Percentiles rank a stretch among this genome's conserved stretches.
Evolutionary conservation across 2,113 vertebrate genomes (phyloP).

Genomic region (Serinus canaria): DNA sequence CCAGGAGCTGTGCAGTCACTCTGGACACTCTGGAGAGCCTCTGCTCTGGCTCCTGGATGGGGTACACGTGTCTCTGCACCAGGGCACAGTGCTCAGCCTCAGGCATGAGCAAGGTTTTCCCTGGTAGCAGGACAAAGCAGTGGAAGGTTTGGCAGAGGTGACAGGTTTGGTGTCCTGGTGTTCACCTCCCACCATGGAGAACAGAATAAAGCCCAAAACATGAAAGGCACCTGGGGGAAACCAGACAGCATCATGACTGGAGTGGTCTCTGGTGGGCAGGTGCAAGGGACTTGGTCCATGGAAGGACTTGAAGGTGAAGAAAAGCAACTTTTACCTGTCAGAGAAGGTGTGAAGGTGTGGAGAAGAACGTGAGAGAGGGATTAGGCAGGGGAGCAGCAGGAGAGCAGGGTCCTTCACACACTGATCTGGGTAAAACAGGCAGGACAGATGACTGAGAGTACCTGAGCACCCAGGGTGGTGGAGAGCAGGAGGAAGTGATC

Average conservation of each 20-base stretch:
- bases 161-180: neutral
- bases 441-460: neutral
- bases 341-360: neutral
- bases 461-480: neutral
- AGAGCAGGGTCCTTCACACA: neutral
- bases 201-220: neutral
- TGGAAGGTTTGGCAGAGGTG: neutral
- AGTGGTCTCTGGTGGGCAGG: neutral
- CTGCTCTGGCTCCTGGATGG: neutral
- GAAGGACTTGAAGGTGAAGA: neutral
- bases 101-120: neutral
- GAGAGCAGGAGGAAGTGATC: neutral
- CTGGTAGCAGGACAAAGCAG: neutral
- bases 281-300: neutral
- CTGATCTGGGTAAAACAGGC: neutral
- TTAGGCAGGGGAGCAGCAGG: neutral
- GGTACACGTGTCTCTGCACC: neutral
- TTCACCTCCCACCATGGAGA: neutral
- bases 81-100: neutral
- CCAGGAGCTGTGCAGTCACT: neutral
- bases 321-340: neutral
- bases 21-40: neutral
- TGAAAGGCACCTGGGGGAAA: neutral
- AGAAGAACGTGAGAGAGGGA: neutral
- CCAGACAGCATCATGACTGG: accelerated